These are phyloP conservation scores for Cordylochernes scorpioides DNA, from an alignment of 2,888 invertebrate genomes.

Conservation along the genomic window DNA sequence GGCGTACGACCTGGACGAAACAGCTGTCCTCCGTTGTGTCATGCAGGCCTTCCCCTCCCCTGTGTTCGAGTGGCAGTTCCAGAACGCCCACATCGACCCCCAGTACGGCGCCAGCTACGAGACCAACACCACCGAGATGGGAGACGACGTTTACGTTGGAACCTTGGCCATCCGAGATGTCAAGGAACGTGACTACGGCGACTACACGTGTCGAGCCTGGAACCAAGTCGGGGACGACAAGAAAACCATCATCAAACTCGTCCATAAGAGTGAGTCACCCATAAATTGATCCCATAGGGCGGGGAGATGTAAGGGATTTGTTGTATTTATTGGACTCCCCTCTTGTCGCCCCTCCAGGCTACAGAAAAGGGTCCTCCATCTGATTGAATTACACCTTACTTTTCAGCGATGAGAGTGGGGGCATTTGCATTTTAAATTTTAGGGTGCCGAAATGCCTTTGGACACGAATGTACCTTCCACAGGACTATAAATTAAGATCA, in stretches of 20 bases:
- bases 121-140: conserved; percentile 47
- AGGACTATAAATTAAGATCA: no score
- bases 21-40: conserved; percentile 57
- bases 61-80: conserved; percentile 53
- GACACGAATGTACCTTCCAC: no score
- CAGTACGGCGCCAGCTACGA: conserved; percentile 49
- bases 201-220: conserved; percentile 60
- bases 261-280: conserved; percentile 35
- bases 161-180: conserved; percentile 33
- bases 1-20: conserved; percentile 54
- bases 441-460: no score
- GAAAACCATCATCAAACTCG: conserved; percentile 35
- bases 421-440: no score
- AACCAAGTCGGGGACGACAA: conserved; percentile 44
- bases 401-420: no score
- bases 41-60: conserved; percentile 77
- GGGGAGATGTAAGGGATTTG: no score
- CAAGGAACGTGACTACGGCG: conserved; percentile 41
- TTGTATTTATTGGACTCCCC: no score
- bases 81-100: conserved; percentile 11
- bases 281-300: no score
- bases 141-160: conserved; percentile 59
- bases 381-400: no score
- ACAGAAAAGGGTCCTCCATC: no score
- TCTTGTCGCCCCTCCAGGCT: no score